Base-by-base conservation (phyloP, 2,888 invertebrate species). In the Caenorhabditis drosophilae region DNA sequence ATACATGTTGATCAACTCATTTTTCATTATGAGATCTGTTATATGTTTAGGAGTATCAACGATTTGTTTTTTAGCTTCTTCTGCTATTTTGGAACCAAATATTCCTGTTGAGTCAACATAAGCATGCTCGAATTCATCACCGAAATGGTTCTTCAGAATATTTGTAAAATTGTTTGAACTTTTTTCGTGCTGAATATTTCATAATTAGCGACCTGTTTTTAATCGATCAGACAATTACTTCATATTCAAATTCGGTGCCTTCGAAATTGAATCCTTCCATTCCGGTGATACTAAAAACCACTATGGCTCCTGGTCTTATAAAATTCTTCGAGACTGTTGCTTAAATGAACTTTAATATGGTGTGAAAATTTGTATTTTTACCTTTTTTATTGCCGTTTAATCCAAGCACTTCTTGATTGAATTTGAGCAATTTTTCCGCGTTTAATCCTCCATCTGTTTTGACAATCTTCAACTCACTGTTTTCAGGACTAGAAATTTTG, bases 351-450 rank as follows among this genome's bases (percentile, higher is more conserved):
- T n/a, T n/a, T n/a, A n/a, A n/a, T n/a, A n/a, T n/a, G n/a, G n/a
- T n/a, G n/a, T n/a, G n/a, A 15, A 40, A 11, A 18, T 6, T 4
- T 9, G 40, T 3, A 40, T 18, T 18, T 2, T 47, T 31, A n/a
- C 25, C 26, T 23, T 22, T 27, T 9, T 45, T 16, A 6, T 12
- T 4, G 4, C 36, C 22, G n/a, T 31, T 31, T 15, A 63, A 12
- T 26, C 62, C 62, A n/a, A 63, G 25, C 7, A 31, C 36, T 26
- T 49, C 25, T 18, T 56, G 46, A 31, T 53, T 57, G 45, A 63
- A 57, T 20, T 40, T 20, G 2, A 16, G 34, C 22, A 63, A 31
- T 6, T 41, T 52, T 11, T 48, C 7, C 7, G 61, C 40, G 16
- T 62, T 41, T 18, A 61, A n/a, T n/a, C n/a, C n/a, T n/a, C n/a